These are phyloP conservation scores for Phocides pigmalion DNA, from an alignment of 1,140 invertebrate species.

Conservation along the genomic window DNA sequence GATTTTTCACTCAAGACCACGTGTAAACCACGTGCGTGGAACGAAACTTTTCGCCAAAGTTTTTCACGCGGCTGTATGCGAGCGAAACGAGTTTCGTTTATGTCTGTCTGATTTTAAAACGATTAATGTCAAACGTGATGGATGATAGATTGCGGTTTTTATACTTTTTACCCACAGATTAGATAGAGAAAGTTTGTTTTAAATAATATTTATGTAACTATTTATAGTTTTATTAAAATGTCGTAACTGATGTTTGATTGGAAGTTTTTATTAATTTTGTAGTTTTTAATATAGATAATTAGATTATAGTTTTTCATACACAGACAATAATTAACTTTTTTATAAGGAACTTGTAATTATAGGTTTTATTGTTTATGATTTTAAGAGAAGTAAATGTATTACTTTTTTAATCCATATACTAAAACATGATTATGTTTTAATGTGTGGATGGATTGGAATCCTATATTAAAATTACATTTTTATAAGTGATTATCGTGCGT, in stretches of 20 bases:
- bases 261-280: background rate
- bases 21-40: slow-evolving; percentile 69
- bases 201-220: background rate
- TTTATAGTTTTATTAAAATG: slow-evolving; percentile 1
- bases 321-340: too few relatives aligned
- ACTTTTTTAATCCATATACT: too few relatives aligned
- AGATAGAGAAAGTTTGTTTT: slow-evolving; percentile 14
- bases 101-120: slow-evolving; percentile 11
- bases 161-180: background rate
- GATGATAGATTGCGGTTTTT: slow-evolving; percentile 7
- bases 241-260: background rate
- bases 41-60: slow-evolving; percentile 57
- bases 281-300: background rate
- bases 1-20: slow-evolving; percentile 78
- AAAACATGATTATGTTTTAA: too few relatives aligned
- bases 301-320: too few relatives aligned
- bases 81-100: slow-evolving; percentile 10
- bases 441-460: too few relatives aligned
- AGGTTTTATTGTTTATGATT: too few relatives aligned
- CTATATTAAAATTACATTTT: too few relatives aligned
- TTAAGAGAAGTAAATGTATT: too few relatives aligned
- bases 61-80: slow-evolving; percentile 35
- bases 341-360: too few relatives aligned
- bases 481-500: too few relatives aligned
- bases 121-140: slow-evolving; percentile 17